phyloP scores from a whole-genome alignment of 2,113 vertebrate species.

The Carettochelys insculpta region DNA sequence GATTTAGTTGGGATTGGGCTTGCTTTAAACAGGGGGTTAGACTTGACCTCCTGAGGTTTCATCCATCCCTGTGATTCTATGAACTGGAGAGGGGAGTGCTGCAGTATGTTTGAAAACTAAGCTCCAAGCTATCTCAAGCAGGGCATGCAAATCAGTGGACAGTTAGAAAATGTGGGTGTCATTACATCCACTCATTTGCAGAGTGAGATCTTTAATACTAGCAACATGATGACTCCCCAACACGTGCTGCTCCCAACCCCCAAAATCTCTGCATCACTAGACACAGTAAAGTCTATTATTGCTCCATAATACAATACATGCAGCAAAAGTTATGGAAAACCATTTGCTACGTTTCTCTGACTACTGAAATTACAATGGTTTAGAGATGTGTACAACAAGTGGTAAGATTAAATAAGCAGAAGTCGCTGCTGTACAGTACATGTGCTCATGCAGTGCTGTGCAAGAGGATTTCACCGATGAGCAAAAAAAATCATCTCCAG shows the following conservation, averaged over 20 bases:
- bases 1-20: too few species aligned
- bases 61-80: too few species aligned
- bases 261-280: rapidly evolving
- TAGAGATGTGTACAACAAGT: background rate
- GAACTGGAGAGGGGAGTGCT: background rate
- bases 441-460: background rate
- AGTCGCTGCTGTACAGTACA: background rate
- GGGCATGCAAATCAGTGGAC: background rate
- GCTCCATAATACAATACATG: background rate
- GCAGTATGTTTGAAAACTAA: background rate
- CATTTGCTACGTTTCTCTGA: background rate
- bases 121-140: background rate
- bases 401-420: background rate
- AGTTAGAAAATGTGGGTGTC: background rate
- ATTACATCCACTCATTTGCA: background rate
- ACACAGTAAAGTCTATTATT: background rate
- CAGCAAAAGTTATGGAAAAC: background rate
- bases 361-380: background rate
- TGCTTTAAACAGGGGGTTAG: too few species aligned
- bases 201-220: rapidly evolving
- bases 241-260: background rate
- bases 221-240: rapidly evolving
- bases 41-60: too few species aligned
- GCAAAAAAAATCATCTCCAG: background rate
- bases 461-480: background rate